Evolutionary conservation across 2,888 invertebrate species (phyloP), one percentile per base, ranked within the genome.

Genomic region (Melangyna quadrimaculata): DNA sequence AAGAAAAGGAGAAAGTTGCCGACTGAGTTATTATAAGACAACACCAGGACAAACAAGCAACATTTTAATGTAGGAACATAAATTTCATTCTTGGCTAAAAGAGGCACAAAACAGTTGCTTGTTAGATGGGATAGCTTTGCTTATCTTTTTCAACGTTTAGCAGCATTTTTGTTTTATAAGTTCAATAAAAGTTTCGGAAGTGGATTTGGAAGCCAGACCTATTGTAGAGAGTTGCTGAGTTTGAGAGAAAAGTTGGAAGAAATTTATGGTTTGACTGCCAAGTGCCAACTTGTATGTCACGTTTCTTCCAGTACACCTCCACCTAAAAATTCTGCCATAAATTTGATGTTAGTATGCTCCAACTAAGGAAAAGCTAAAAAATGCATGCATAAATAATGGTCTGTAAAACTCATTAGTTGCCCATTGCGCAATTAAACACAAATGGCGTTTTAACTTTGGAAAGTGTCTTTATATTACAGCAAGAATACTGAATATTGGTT

Each of bases 351-450:
- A 78, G 63, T 48, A 40, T n/a, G n/a, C 73, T 37, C 63, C 61
- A 69, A 82, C 73, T 78, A 70, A 12, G 14, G 37, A 55, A 69
- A 78, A 69, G 69, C 51, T 53, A 37, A 83, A 78, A 83, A 73
- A 70, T 70, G 63, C 67, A 73, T 57, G 48, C 78, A 74, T 83
- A 79, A 79, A 79, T 79, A 79, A 83, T 63, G 74, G 63, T 67
- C 71, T 73, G 35, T 53, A 67, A 74, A 78, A 67, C 89, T 90
- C 90, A 90, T 90, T 90, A 90, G 90, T 90, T 90, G 89, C 89
- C 89, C 90, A 90, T 90, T 90, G 90, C 90, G 90, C 91, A 91
- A 91, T 91, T 91, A 91, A 90, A 89, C 91, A 91, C 91, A 91
- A 91, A 91, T 89, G 90, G 90, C 89, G 90, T 90, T 88, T 88